Base-by-base conservation (phyloP, 2,113 vertebrate genomes). In the Campylomormyrus numenius region DNA sequence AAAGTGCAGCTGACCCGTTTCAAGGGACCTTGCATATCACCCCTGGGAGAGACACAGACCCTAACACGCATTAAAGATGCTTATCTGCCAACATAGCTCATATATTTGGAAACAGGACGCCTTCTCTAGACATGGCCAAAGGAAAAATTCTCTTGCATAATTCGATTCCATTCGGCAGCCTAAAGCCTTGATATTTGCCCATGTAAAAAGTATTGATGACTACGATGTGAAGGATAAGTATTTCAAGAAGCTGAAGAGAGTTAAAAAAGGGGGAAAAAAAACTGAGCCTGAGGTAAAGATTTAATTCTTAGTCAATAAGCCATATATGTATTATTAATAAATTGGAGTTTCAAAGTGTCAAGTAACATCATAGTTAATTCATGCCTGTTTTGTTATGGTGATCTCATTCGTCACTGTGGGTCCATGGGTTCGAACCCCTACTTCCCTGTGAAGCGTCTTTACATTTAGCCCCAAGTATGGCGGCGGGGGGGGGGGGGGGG, bases 181-280 rank as follows among this genome's bases (percentile, higher is more conserved):
- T 85, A 85, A 48, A 85, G 13, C 49, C 27, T 87, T 45, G n/a
- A 87, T 35, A 52, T 87, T 87, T 87, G 48, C 85, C n/a, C 85
- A 52, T 87, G 85, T 85, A 85, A 45, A 85, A 48, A 85, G 21
- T 85, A 85, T 48, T n/a, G 39, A 85, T n/a, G 39, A 46, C 83
- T 45, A 21, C 8, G 19, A 80, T 80, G 17, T 80, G 74, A 80
- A 80, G 15, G 1, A 42, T 80, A 31, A 45, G 39, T 85, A n/a
- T 45, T 85, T 42, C 17, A 85, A 39, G 74, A 39, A 39, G 3
- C 11, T 39, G 74, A 35, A 13, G 10, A 39, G 35, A 80, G 35
- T 35, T 5, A 80, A 80, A 85, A 46, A 85, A 84, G 3, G 2
- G 42, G 1, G 21, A 0, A 6, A 35, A 77, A 35, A 5, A 39